These are phyloP conservation scores for Nanorana parkeri DNA, from an alignment of 2,113 vertebrate species.

Conservation along the genomic window DNA sequence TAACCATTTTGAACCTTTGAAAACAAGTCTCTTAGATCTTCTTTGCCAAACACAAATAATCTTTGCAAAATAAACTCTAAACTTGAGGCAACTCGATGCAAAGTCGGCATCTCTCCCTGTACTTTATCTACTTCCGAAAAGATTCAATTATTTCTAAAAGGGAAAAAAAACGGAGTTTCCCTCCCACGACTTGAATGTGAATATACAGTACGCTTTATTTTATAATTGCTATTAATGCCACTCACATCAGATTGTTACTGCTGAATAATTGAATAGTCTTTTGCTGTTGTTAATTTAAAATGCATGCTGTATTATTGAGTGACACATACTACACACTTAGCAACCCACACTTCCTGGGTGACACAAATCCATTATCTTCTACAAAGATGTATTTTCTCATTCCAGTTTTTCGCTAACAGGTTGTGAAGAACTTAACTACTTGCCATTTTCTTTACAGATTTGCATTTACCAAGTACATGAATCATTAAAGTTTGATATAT, in stretches of 20 bases:
- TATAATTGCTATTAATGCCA: slow-evolving; percentile 33
- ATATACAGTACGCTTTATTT: neutral
- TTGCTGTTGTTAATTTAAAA: slow-evolving; percentile 47
- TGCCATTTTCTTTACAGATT: too few species aligned
- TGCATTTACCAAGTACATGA: too few species aligned
- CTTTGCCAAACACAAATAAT: too few species aligned
- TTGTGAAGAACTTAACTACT: neutral
- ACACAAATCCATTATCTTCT: slow-evolving; percentile 3
- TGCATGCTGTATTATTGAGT: slow-evolving; percentile 39
- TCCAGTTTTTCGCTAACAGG: neutral
- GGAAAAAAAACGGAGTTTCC: slow-evolving; percentile 2
- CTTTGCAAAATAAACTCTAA: too few species aligned
- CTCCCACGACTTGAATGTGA: neutral
- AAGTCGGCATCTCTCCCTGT: neutral
- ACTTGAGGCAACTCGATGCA: neutral
- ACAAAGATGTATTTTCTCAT: neutral
- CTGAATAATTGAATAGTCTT: slow-evolving; percentile 43
- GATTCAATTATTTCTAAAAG: slow-evolving; percentile 1
- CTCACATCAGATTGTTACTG: slow-evolving; percentile 22
- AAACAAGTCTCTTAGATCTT: neutral
- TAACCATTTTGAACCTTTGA: too few species aligned
- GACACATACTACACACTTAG: slow-evolving; percentile 36
- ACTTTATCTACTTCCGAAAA: neutral
- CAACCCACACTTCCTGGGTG: slow-evolving; percentile 1
- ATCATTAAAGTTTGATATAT: too few species aligned